These are phyloP conservation scores for Formica aserva DNA, from an alignment of 2,888 invertebrate genomes.

Conservation along the genomic window DNA sequence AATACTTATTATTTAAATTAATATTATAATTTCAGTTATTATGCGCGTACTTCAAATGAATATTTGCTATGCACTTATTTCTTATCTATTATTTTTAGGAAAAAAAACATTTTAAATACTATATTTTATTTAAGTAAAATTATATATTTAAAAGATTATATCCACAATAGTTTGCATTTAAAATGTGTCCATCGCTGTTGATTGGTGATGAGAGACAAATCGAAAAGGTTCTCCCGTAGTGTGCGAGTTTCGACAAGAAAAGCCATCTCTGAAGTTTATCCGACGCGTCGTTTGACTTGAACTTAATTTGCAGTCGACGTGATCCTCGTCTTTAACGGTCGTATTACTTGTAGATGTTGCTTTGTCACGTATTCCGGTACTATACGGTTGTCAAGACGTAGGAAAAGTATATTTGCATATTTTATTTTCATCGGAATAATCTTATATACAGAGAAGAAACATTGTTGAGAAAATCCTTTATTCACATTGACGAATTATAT, in stretches of 20 bases:
- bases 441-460: neutral
- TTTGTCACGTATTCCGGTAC: neutral
- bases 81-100: neutral
- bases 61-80: neutral
- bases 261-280: slow-evolving; percentile 46
- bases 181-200: neutral
- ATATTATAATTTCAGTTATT: neutral
- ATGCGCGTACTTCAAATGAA: neutral
- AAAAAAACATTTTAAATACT: neutral
- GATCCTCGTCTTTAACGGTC: slow-evolving; percentile 16
- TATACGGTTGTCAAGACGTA: neutral
- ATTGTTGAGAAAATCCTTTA: neutral
- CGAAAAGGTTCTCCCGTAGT: neutral
- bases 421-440: neutral
- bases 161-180: neutral
- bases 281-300: slow-evolving; percentile 53
- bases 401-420: neutral
- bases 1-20: neutral
- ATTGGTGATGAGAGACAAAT: slow-evolving; percentile 14
- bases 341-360: neutral
- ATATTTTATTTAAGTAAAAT: neutral
- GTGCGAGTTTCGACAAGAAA: slow-evolving; percentile 10
- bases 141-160: neutral
- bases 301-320: slow-evolving; percentile 52
- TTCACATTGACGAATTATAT: neutral